These are phyloP conservation scores for Pomatorhinus ruficollis DNA, from an alignment of 2,113 vertebrate species.

Conservation along the genomic window DNA sequence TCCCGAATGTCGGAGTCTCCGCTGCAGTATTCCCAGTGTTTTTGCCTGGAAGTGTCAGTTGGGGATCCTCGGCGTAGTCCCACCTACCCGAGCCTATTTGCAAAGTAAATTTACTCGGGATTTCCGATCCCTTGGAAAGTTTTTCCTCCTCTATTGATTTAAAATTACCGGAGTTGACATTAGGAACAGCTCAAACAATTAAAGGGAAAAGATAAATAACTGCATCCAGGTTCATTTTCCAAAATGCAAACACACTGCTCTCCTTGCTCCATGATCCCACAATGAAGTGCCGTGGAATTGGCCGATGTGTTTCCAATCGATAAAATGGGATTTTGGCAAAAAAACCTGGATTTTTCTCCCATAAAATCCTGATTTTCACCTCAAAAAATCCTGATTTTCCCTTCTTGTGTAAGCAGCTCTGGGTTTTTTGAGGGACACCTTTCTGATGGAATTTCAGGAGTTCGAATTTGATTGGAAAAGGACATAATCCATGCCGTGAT, in stretches of 20 bases:
- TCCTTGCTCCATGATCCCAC: slow-evolving; percentile 78
- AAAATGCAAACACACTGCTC: slow-evolving; percentile 88
- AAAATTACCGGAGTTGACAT: slow-evolving; percentile 97
- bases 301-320: slow-evolving; percentile 65
- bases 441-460: not conserved
- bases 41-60: slow-evolving; percentile 79
- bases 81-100: slow-evolving; percentile 81
- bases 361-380: not conserved
- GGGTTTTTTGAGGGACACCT: not conserved
- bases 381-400: slow-evolving; percentile 59
- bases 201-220: slow-evolving; percentile 98
- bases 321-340: slow-evolving; percentile 66
- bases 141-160: slow-evolving; percentile 95
- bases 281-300: slow-evolving; percentile 73
- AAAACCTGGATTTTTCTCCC: slow-evolving; percentile 62
- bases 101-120: slow-evolving; percentile 93
- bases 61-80: slow-evolving; percentile 72
- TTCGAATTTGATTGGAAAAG: not conserved
- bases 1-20: not conserved
- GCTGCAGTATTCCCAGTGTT: slow-evolving; percentile 70
- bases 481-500: accelerated
- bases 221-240: slow-evolving; percentile 96
- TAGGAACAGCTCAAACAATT: slow-evolving; percentile 98
- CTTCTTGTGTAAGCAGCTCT: not conserved
- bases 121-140: slow-evolving; percentile 85